Percentiles rank a stretch among this genome's conserved stretches.
Evolutionary conservation across 2,797 vertebrate genomes (phyloP).

Genomic region (Falco concolor): DNA sequence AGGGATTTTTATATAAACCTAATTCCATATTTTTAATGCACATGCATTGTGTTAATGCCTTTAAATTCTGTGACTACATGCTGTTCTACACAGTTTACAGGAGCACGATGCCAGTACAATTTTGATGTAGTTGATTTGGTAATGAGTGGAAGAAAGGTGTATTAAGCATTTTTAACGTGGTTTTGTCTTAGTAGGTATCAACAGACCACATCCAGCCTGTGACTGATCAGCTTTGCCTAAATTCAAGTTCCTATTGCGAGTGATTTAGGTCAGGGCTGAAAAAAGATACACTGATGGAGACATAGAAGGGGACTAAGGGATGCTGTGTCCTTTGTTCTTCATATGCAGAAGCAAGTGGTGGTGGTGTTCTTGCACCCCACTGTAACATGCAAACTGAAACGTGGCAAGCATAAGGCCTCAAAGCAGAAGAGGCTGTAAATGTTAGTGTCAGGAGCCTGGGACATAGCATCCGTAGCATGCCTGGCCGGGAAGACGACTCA

Average conservation of each 20-base stretch:
- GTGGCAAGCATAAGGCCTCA: background rate
- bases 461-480: rapidly evolving
- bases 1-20: background rate
- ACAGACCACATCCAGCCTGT: background rate
- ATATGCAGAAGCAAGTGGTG: background rate
- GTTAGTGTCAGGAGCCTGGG: background rate
- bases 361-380: background rate
- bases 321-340: background rate
- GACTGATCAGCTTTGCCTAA: background rate
- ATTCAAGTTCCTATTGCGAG: background rate
- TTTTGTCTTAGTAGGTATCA: background rate
- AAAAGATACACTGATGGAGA: rapidly evolving
- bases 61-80: background rate
- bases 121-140: background rate
- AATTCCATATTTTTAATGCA: background rate
- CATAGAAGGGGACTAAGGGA: background rate
- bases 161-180: background rate
- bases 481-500: rapidly evolving
- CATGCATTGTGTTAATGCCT: rapidly evolving
- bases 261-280: background rate
- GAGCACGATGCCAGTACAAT: rapidly evolving
- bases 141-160: background rate
- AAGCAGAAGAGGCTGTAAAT: background rate
- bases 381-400: background rate
- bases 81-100: rapidly evolving